Evolutionary conservation across 2,113 vertebrate genomes (phyloP).

Genomic region (Etheostoma cragini): DNA sequence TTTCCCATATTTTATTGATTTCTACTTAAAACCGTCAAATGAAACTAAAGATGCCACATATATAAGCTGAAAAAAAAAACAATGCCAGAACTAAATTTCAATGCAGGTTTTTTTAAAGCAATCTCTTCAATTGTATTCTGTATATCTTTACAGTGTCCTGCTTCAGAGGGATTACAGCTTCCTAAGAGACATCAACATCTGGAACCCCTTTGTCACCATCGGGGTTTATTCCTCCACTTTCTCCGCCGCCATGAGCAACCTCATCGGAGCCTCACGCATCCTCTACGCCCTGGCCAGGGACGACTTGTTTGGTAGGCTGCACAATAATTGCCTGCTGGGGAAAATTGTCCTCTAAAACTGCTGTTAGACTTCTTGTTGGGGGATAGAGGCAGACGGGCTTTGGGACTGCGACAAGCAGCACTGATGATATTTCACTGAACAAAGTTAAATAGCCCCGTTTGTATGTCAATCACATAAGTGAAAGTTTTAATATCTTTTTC

Average conservation of each 20-base stretch:
- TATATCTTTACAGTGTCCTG: constrained; percentile 77
- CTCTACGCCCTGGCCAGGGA: constrained; percentile 91
- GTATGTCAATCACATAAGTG: background rate
- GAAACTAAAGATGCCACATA: background rate
- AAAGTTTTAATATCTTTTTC: background rate
- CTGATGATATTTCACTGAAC: too few species aligned
- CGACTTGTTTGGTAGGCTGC: constrained; percentile 89
- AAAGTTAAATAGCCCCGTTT: background rate
- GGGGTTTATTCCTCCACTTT: constrained; percentile 91
- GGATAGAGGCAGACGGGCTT: too few species aligned
- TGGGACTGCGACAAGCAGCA: too few species aligned
- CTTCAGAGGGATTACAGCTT: constrained; percentile 91
- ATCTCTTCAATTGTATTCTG: background rate
- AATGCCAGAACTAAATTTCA: background rate
- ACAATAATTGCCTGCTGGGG: too few species aligned
- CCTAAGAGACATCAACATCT: constrained; percentile 89
- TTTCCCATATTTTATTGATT: background rate
- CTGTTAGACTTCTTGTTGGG: background rate
- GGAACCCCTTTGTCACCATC: constrained; percentile 87
- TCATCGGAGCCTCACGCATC: constrained; percentile 92
- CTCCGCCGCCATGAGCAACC: constrained; percentile 92
- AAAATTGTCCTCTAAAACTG: background rate
- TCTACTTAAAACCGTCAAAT: background rate
- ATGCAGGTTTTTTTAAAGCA: background rate
- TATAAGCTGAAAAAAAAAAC: background rate